Percentiles rank a stretch among this genome's conserved stretches.
Evolutionary conservation across 2,888 invertebrate genomes (phyloP).

Genomic region (Aplocera efformata): DNA sequence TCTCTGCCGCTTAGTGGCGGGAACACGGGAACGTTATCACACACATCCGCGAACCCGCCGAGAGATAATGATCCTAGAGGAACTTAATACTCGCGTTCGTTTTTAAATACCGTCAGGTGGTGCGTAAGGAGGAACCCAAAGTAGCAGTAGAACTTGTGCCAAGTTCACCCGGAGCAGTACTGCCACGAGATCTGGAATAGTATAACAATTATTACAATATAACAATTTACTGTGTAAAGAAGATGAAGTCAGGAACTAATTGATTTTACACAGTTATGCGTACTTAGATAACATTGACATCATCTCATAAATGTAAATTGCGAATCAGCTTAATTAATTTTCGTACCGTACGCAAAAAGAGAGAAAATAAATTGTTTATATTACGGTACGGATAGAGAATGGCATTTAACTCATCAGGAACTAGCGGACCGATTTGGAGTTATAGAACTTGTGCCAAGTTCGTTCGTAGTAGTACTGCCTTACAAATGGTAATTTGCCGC

Average conservation of each 20-base stretch:
- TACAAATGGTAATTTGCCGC: too few species aligned
- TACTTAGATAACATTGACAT: constrained; percentile 18
- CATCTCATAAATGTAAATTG: constrained; percentile 6
- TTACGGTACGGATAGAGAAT: neutral
- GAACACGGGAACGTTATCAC: too few species aligned
- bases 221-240: neutral
- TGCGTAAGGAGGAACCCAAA: too few species aligned
- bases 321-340: constrained; percentile 12
- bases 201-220: neutral
- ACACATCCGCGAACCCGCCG: too few species aligned
- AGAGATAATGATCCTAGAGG: neutral
- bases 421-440: too few species aligned
- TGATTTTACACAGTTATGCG: neutral
- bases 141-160: too few species aligned
- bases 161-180: too few species aligned
- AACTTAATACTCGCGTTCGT: neutral
- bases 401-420: too few species aligned
- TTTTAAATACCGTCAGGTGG: neutral
- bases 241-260: neutral
- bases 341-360: constrained; percentile 9
- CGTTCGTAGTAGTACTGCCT: too few species aligned
- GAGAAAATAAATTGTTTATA: neutral
- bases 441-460: too few species aligned
- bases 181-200: too few species aligned
- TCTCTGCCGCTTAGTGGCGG: too few species aligned